Base-by-base conservation (phyloP, 2,888 invertebrate species). In the Scaptomyza cyrtandrae region DNA sequence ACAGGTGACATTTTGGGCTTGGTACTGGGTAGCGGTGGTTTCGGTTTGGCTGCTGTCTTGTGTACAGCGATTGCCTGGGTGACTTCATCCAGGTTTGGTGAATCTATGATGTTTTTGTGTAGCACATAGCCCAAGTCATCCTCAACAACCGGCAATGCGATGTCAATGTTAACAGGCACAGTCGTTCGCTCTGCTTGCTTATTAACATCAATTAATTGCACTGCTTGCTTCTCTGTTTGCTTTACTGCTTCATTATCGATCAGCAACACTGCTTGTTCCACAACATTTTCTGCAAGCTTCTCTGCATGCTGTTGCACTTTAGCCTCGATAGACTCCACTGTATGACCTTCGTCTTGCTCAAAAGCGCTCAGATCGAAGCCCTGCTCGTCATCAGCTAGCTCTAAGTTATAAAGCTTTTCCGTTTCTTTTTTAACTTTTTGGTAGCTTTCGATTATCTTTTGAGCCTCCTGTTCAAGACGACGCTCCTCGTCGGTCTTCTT, bases 361-460 rank as follows among this genome's bases (percentile, higher is more conserved):
- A 88, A 82, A 16, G 69, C 90, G 33, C 87, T 86, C 24, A 91
- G 60, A 59, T 89, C 89, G 9, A 89, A 90, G 10, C 90, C 90
- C 9, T 87, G 82, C 37, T 76, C 77, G 11, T 89, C 90, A n/a
- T 89, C 90, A 1, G 78, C 77, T 31, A 77, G 54, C 46, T 88
- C 71, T 11, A 81, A 66, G 5, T 81, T 84, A 62, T 87, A 85
- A 0, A 90, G 67, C 19, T 90, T 90, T 43, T 90, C 90, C 0
- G 90, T 89, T 37, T 90, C 90, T 55, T 90, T 91, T 52, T 85
- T 89, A 9, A 90, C 90, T 50, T 91, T 91, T 44, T 90, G 90
- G 75, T 90, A 90, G 66, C 90, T 90, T 44, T 90, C 90, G 16
- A 90, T 90, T 0, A 90, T 75, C 59, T 90, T 90, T 35, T 90